Evolutionary conservation across 2,113 vertebrate genomes (phyloP), one percentile per base, ranked within the genome.

Genomic region (Sterrhoptilus dennistouni): DNA sequence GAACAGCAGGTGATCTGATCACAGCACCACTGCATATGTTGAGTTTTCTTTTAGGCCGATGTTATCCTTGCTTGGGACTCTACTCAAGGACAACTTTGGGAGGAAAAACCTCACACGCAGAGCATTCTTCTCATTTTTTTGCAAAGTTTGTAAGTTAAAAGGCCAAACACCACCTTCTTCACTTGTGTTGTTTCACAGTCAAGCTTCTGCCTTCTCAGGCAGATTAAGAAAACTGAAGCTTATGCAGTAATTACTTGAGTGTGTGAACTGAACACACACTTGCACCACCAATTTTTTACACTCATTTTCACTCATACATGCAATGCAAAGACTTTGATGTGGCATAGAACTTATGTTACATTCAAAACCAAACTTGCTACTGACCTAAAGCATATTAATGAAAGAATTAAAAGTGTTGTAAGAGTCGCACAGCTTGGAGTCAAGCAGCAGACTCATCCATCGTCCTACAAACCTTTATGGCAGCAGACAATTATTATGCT

Each of bases 251-350:
- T 94, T 92, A 77, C 56, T 74, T 85, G 77, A 74, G 87, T 91
- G 83, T 94, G 81, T 71, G 84, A 89, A 71, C 69, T 79, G 78
- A 87, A 65, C 83, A 84, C 16, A 79, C 16, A 42, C 11, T 93
- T 93, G 69, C 40, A 10, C 72, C 17, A 11, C 45, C 44, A 44
- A 52, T 42, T 52, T 19, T 56, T 75, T 64, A 49, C 69, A 63
- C 17, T 83, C 49, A 12, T 82, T 86, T 86, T 87, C 2, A 1
- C 14, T 91, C 36, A 40, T 82, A 45, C 23, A 76, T 79, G 54
- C 7, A 63, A 79, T 57, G 31, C 49, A 82, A 84, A 92, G 49
- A 24, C 91, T 74, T 97, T 96, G 81, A 95, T 89, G 94, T 93
- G 95, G 84, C 57, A 40, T 6, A 60, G 28, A 91, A 92, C 9